Conservation (phyloP, 2,797 vertebrate species). For the Spatula versicolor region DNA sequence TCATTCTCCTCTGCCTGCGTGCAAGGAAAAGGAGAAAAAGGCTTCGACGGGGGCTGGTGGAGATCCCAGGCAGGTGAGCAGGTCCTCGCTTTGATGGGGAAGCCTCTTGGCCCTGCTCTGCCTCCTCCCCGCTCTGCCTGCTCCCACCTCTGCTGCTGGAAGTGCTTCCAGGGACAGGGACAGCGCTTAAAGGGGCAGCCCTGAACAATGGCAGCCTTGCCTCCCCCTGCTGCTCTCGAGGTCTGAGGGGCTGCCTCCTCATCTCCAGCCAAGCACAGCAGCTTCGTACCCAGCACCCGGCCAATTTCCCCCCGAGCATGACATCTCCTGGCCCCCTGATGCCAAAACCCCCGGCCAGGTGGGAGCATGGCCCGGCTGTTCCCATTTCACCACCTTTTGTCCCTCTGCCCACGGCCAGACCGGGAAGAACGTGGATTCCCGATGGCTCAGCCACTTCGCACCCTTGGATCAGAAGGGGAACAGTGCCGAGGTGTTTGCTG, state of each 20-base stretch:
- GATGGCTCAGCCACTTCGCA: not conserved
- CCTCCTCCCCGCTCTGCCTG: not conserved
- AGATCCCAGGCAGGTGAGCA: not conserved
- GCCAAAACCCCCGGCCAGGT: not conserved
- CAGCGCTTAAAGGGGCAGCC: slow-evolving; percentile 50
- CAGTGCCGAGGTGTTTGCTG: not conserved
- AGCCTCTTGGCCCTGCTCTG: not conserved
- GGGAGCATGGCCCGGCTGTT: not conserved
- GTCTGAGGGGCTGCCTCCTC: not conserved
- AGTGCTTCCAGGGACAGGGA: slow-evolving; percentile 23
- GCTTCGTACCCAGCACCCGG: not conserved
- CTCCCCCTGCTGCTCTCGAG: not conserved
- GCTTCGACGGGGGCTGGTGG: not conserved
- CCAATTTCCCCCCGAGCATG: not conserved
- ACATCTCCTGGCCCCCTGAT: not conserved
- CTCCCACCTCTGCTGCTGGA: not conserved
- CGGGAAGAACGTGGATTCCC: not conserved
- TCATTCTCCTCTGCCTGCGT: not conserved
- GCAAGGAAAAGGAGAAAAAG: not conserved
- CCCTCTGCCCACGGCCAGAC: not conserved
- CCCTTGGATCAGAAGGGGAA: not conserved
- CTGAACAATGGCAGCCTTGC: slow-evolving; percentile 15
- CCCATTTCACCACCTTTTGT: not conserved
- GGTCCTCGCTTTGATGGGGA: not conserved
- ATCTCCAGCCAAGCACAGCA: not conserved